Conservation (phyloP, 1,140 invertebrate species). For the Pemphigus obesinymphae region DNA sequence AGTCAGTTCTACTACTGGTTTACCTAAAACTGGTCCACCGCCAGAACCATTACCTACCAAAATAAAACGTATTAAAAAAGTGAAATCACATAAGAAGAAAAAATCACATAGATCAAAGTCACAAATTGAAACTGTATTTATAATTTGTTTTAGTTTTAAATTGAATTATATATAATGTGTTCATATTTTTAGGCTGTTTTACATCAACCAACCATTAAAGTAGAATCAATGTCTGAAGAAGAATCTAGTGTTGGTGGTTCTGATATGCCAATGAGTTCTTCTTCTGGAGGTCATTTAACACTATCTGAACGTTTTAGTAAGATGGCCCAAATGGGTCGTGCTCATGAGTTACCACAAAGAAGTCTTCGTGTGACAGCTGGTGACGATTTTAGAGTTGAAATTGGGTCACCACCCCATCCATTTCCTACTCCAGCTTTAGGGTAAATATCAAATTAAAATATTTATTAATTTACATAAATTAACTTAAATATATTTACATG, state of each 20-base stretch:
- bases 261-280: conserved; percentile 46
- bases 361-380: conserved; percentile 79
- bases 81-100: conserved; percentile 45
- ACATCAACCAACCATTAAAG: conserved; percentile 47
- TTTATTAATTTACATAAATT: neutral
- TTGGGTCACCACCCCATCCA: conserved; percentile 46
- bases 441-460: conserved; percentile 11
- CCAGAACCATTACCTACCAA: conserved; percentile 50
- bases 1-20: conserved; percentile 38
- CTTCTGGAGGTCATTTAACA: conserved; percentile 56
- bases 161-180: neutral
- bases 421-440: conserved; percentile 38
- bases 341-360: conserved; percentile 52
- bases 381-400: conserved; percentile 54
- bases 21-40: conserved; percentile 45
- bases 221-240: conserved; percentile 51
- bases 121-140: conserved; percentile 34
- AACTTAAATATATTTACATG: conserved; percentile 44
- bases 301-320: conserved; percentile 79
- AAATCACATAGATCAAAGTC: conserved; percentile 42
- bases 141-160: conserved; percentile 4
- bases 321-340: conserved; percentile 75
- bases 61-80: conserved; percentile 45
- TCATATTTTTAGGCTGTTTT: conserved; percentile 48
- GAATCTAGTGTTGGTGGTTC: conserved; percentile 43